phyloP scores from a whole-genome alignment of 2,888 invertebrate species.

The Limnephilus marmoratus region DNA sequence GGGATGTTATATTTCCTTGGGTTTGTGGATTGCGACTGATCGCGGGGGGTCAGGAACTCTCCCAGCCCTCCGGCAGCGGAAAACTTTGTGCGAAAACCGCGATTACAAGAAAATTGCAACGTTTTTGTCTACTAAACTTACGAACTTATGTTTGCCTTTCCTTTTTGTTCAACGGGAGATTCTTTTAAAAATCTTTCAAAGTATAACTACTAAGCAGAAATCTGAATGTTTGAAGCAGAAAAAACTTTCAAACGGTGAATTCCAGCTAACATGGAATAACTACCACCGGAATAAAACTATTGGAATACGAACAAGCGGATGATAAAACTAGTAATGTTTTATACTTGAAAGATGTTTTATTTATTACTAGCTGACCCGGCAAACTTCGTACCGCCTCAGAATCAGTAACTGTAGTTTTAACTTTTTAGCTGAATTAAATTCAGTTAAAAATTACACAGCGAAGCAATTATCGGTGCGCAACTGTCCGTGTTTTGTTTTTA shows the following conservation, averaged over 20 bases:
- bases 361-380: too few relatives aligned
- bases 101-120: neutral
- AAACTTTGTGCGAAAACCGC: constrained; percentile 2
- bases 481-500: too few relatives aligned
- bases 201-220: neutral
- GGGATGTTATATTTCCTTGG: neutral
- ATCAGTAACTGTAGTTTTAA: too few relatives aligned
- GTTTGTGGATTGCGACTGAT: constrained; percentile 6
- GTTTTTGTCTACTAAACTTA: neutral
- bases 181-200: neutral
- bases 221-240: neutral
- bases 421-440: too few relatives aligned
- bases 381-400: too few relatives aligned
- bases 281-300: too few relatives aligned
- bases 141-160: neutral
- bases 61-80: neutral
- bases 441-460: too few relatives aligned
- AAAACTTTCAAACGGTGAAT: neutral
- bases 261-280: neutral
- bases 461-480: too few relatives aligned
- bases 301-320: too few relatives aligned
- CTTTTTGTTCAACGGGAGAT: neutral
- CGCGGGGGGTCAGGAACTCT: constrained; percentile 39
- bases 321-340: too few relatives aligned
- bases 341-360: too few relatives aligned